These are phyloP conservation scores for Liasis olivaceus DNA, from an alignment of 2,797 vertebrate genomes.

Conservation along the genomic window DNA sequence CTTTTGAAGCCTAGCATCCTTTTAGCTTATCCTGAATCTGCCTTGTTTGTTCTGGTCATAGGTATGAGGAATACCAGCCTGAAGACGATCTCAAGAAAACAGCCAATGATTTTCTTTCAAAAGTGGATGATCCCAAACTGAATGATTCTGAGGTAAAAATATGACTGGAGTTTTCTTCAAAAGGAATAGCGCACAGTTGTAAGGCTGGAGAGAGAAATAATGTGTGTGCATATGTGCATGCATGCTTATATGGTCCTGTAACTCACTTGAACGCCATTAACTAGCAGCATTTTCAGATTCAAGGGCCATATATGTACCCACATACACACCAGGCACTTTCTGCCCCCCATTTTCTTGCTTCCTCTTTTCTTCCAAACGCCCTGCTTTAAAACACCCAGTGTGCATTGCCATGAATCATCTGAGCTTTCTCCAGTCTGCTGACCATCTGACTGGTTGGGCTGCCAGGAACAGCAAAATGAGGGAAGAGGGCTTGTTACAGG, in stretches of 20 bases:
- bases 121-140: slow-evolving; percentile 94
- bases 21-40: background rate
- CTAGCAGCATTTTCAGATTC: background rate
- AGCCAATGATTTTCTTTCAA: slow-evolving; percentile 91
- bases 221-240: background rate
- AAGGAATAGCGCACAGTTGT: background rate
- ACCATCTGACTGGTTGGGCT: background rate
- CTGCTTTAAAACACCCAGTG: background rate
- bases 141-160: slow-evolving; percentile 91
- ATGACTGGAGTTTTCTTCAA: background rate
- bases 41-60: slow-evolving; percentile 54
- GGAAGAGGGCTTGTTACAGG: background rate
- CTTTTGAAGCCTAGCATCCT: background rate
- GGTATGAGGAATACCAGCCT: slow-evolving; percentile 91
- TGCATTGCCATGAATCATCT: background rate
- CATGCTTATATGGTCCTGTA: background rate
- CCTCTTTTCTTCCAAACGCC: background rate
- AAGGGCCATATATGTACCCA: background rate
- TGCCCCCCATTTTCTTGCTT: background rate
- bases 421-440: background rate
- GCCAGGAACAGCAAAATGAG: background rate
- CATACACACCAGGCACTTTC: background rate
- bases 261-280: background rate
- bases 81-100: slow-evolving; percentile 90
- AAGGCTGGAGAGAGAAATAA: background rate